phyloP scores from a whole-genome alignment of 2,113 vertebrate species.

The Pluvianellus socialis region DNA sequence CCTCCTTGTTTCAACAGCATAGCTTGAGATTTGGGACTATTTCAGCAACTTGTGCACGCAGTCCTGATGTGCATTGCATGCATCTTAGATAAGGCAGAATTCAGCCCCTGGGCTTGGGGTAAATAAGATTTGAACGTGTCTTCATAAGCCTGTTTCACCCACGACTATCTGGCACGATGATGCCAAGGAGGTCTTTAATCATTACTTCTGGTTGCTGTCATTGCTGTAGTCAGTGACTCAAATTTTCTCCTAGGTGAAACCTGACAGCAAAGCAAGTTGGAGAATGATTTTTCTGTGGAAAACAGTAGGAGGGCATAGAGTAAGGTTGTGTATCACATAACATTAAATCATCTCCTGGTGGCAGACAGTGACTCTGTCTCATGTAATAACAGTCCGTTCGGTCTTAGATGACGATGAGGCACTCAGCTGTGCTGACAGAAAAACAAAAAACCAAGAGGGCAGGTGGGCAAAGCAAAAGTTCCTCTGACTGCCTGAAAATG shows the following conservation, averaged over 20 bases:
- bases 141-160: background rate
- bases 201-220: slow-evolving; percentile 55
- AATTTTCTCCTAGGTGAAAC: slow-evolving; percentile 54
- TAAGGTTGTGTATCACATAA: slow-evolving; percentile 64
- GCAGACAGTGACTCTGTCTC: slow-evolving; percentile 64
- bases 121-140: background rate
- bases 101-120: background rate
- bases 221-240: slow-evolving; percentile 20
- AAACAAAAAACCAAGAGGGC: slow-evolving; percentile 10
- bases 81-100: background rate
- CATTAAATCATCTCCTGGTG: slow-evolving; percentile 66
- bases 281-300: slow-evolving; percentile 54
- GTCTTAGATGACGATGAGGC: slow-evolving; percentile 48
- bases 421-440: slow-evolving; percentile 44
- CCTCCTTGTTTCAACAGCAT: background rate
- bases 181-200: slow-evolving; percentile 27
- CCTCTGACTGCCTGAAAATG: background rate
- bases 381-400: slow-evolving; percentile 40
- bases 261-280: slow-evolving; percentile 41
- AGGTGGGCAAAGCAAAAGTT: slow-evolving; percentile 15
- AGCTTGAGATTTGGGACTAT: background rate
- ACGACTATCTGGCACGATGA: background rate
- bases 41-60: background rate
- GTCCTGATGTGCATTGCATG: background rate
- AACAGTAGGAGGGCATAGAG: slow-evolving; percentile 46